phyloP scores from a whole-genome alignment of 30 jellyfish, hydroid and myxozoan genomes.

The Calvadosia cruxmelitensis region DNA sequence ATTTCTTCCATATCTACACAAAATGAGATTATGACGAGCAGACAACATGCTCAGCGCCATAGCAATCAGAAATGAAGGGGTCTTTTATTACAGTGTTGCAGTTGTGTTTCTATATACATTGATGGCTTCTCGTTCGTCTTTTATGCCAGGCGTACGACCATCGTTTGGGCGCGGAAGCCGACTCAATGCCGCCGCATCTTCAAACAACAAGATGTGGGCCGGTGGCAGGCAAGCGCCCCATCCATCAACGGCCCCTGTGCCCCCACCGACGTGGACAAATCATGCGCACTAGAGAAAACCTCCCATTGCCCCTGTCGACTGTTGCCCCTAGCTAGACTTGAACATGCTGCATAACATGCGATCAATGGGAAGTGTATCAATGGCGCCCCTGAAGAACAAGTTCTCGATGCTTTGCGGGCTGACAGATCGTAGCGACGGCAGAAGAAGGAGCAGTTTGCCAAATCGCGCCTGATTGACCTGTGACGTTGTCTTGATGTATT shows the following conservation, averaged over 20 bases:
- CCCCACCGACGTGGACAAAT: not conserved
- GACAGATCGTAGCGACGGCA: constrained; percentile 93
- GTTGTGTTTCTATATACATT: too few relatives aligned
- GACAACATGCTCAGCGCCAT: too few relatives aligned
- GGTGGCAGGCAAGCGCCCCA: not conserved
- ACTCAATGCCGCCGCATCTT: not conserved
- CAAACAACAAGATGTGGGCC: not conserved
- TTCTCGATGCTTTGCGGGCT: constrained; percentile 79
- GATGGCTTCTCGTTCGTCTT: too few relatives aligned
- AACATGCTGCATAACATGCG: constrained; percentile 88
- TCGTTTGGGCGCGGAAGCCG: not conserved
- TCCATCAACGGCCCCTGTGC: not conserved
- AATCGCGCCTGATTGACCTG: constrained; percentile 86
- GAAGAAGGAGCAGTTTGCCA: constrained; percentile 75
- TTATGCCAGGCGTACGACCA: not conserved
- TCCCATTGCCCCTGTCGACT: too few relatives aligned
- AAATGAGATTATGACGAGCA: too few relatives aligned
- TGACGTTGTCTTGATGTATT: constrained; percentile 78
- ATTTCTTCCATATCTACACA: too few relatives aligned
- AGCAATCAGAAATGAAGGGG: too few relatives aligned
- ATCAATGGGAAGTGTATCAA: constrained; percentile 82
- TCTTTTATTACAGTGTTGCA: too few relatives aligned
- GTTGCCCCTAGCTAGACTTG: constrained; percentile 45
- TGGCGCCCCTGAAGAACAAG: constrained; percentile 82
- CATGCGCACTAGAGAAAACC: not conserved